Evolutionary conservation across 2,888 invertebrate species (phyloP).

Genomic region (Cantharis lateralis): DNA sequence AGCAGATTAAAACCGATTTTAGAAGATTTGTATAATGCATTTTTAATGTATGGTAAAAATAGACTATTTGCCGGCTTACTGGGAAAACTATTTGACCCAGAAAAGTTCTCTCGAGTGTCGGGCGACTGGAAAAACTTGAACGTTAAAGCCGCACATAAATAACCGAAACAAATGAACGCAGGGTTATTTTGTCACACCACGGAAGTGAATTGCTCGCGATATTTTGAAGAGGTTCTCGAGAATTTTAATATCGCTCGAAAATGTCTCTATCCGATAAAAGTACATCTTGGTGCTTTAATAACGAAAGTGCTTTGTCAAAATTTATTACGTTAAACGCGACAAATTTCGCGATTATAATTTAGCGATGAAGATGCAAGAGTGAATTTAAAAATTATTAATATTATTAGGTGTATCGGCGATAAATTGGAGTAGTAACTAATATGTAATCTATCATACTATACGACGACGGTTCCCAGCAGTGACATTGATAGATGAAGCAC

Average conservation of each 20-base stretch:
- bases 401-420: not conserved
- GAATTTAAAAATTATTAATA: not conserved
- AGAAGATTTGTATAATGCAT: not conserved
- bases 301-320: not conserved
- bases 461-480: conserved; percentile 10
- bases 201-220: not conserved
- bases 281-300: not conserved
- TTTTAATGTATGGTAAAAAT: not conserved
- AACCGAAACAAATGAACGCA: not conserved
- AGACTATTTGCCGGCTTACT: not conserved
- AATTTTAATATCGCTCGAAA: not conserved
- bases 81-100: not conserved
- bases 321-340: not conserved
- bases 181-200: not conserved
- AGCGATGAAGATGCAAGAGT: not conserved
- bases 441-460: conserved; percentile 20
- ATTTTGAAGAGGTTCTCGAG: not conserved
- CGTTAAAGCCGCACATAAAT: not conserved
- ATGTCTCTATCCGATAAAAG: too few relatives aligned
- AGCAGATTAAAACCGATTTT: not conserved
- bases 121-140: not conserved
- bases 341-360: not conserved
- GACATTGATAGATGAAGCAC: conserved; percentile 20
- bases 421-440: conserved; percentile 11
- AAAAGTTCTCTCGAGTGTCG: not conserved